Base-by-base conservation (phyloP, 2,113 vertebrate species). In the Nanorana parkeri region DNA sequence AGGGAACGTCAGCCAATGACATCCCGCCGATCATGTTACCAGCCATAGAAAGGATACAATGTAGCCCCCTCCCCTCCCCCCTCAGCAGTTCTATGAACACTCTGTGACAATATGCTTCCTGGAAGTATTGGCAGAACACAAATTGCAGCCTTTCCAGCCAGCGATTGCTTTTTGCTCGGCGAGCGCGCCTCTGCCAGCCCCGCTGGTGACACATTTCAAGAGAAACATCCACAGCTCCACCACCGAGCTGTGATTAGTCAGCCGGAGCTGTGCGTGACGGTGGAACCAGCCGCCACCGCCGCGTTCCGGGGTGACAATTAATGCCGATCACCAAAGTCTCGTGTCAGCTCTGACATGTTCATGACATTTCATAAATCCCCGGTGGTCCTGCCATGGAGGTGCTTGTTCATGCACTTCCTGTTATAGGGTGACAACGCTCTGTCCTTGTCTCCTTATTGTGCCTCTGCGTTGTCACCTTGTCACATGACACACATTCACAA, bases 41-140 rank as follows among this genome's bases (percentile, higher is more conserved):
- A 47, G 41, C 41, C 10, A 47, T 47, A n/a, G 41, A 47, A 47
- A 15, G 41, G 41, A 6, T 41, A 1, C 3, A 21, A 17, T 41
- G 17, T 1, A 58, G 11, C 68, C 54, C 28, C 71, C 55, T 4
- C 60, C 52, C 19, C 65, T 15, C 15, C 54, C 20, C 23, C 61
- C 28, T 26, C 54, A 23, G 13, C 73, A 20, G 23, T 66, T 65
- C 26, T 67, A 56, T 36, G 51, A 21, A 19, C 28, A 17, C 51
- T 29, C 32, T 11, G 55, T 52, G 67, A 64, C 78, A 72, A 55
- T 72, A 26, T 73, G 78, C 17, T 64, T 81, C 78, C 56, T 64
- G 78, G 78, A 81, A 81, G 72, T 73, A 81, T 73, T 73, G 68
- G 73, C 78, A 81, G 78, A 72, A 73, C 78, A 64, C 56, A 54